Conservation (phyloP, 92 coral and sea anemone species). For the Isaurus tuberculatus region DNA sequence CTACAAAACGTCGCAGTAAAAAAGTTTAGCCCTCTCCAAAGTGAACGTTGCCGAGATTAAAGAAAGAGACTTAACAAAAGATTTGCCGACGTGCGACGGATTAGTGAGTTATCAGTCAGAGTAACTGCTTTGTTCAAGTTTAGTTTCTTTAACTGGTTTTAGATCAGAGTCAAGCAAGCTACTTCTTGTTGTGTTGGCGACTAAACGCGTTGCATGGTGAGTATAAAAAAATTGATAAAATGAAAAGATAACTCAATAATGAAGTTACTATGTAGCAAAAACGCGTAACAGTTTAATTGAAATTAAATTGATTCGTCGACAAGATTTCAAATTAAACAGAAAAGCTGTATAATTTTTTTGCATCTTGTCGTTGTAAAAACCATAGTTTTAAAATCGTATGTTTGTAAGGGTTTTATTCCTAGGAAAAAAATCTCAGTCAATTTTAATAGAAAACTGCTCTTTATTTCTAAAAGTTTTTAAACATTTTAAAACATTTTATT, state of each 20-base stretch:
- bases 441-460: no score
- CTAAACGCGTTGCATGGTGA: background rate
- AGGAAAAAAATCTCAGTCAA: no score
- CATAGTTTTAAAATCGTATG: no score
- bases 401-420: no score
- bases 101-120: background rate
- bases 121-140: background rate
- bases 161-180: background rate
- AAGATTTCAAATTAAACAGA: no score
- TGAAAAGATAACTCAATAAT: background rate
- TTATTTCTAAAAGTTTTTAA: no score
- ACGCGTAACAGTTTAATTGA: no score
- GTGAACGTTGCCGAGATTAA: background rate
- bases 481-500: no score
- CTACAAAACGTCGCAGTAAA: background rate
- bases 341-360: no score
- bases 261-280: no score
- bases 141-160: background rate
- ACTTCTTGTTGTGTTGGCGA: background rate
- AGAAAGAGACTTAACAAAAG: background rate
- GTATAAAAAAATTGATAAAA: background rate
- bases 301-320: no score
- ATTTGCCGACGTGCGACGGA: background rate
- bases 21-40: background rate
- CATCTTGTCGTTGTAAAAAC: no score